These are phyloP conservation scores for Hystrix cristata DNA, from an alignment of 2,113 vertebrate species.

Conservation along the genomic window DNA sequence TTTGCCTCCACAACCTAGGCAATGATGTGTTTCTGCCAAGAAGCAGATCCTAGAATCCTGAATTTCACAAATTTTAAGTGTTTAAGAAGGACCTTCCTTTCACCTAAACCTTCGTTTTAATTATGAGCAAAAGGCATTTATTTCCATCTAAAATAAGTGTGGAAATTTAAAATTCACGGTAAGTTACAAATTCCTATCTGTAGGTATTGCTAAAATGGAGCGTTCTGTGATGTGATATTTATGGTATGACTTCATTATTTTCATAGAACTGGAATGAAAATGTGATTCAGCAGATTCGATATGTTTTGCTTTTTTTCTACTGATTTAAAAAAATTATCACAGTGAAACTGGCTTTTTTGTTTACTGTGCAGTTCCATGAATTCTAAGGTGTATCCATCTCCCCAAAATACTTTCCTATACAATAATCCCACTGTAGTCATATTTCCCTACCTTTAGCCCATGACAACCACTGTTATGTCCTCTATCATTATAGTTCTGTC, in stretches of 20 bases:
- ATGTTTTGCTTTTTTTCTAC: constrained; percentile 13
- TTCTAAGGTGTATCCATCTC: not conserved
- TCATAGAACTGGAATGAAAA: not conserved
- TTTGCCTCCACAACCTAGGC: constrained; percentile 1
- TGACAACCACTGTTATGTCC: not conserved
- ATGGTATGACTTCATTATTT: not conserved
- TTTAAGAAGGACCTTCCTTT: constrained; percentile 3
- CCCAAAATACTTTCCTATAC: not conserved
- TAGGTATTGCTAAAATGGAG: constrained; percentile 52
- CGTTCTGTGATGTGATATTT: constrained; percentile 22
- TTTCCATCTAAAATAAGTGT: constrained; percentile 62
- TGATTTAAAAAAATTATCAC: not conserved
- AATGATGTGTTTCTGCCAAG: constrained; percentile 31
- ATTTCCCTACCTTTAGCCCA: not conserved
- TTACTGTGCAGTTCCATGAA: not conserved
- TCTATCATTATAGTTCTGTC: not conserved
- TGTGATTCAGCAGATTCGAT: not conserved
- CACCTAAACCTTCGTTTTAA: not conserved
- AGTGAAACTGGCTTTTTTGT: not conserved
- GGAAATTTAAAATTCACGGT: constrained; percentile 27
- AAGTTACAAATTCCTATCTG: constrained; percentile 48
- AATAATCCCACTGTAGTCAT: not conserved
- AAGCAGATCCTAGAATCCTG: constrained; percentile 40
- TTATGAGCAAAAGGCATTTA: constrained; percentile 48
- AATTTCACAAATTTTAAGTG: constrained; percentile 41